Percentiles rank a stretch among this genome's conserved stretches.
These are phyloP conservation scores for Cheilosia impressa DNA, from an alignment of 2,888 invertebrate species.

Conservation along the genomic window DNA sequence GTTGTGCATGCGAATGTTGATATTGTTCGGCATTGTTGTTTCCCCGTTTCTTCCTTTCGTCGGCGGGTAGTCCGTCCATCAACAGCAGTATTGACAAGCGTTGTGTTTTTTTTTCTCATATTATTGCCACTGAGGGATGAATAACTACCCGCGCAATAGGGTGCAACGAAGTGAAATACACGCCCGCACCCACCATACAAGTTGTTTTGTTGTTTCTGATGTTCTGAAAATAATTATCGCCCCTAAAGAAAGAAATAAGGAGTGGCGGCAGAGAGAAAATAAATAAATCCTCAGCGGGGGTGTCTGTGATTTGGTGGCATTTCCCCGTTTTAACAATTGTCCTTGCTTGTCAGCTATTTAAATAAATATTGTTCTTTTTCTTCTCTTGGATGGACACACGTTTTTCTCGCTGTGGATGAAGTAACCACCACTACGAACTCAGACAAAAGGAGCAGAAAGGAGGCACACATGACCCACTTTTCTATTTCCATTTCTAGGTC, in stretches of 20 bases:
- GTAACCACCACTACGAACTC: constrained; percentile 52
- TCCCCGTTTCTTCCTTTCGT: constrained; percentile 33
- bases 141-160: constrained; percentile 39
- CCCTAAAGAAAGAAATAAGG: too few species aligned
- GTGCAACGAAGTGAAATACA: constrained; percentile 50
- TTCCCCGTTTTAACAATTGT: constrained; percentile 18
- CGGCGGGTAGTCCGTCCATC: constrained; percentile 50
- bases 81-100: constrained; percentile 61
- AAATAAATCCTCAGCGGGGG: constrained; percentile 51
- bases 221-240: constrained; percentile 69
- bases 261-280: constrained; percentile 39
- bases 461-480: constrained; percentile 60
- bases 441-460: constrained; percentile 34
- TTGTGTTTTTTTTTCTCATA: neutral
- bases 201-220: constrained; percentile 57
- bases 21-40: constrained; percentile 36
- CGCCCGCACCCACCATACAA: constrained; percentile 41
- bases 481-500: constrained; percentile 18
- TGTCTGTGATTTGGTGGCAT: constrained; percentile 38
- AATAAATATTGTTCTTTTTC: constrained; percentile 27
- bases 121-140: neutral
- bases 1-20: constrained; percentile 69
- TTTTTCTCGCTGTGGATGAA: neutral
- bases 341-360: constrained; percentile 33
- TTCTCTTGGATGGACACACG: neutral